A percentile compares a stretch with the other conserved stretches of the same genome.
These are phyloP conservation scores for Drosophila guanche DNA, from an alignment of 1,140 invertebrate genomes.

Conservation along the genomic window DNA sequence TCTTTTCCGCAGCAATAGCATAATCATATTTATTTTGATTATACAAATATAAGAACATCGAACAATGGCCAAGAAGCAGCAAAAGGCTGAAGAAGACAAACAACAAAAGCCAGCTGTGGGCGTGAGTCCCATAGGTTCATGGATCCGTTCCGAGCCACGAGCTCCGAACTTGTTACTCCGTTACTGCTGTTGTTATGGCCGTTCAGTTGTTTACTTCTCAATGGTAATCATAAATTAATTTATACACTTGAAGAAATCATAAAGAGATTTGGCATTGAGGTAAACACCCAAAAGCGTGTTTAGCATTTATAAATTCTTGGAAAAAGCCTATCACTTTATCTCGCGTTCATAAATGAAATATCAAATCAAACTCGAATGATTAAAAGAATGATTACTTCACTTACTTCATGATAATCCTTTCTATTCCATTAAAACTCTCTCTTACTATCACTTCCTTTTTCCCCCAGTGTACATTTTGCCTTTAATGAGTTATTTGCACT, in stretches of 20 bases:
- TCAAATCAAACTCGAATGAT: too few species aligned
- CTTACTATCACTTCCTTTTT: not conserved
- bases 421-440: too few species aligned
- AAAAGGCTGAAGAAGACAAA: not conserved
- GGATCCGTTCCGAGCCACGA: not conserved
- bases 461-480: constrained; percentile 8
- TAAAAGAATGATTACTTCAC: too few species aligned
- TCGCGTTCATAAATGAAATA: not conserved
- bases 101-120: constrained; percentile 30
- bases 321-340: too few species aligned
- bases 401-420: too few species aligned
- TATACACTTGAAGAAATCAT: constrained; percentile 23
- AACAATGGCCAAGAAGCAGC: constrained; percentile 20
- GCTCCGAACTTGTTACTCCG: not conserved
- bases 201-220: constrained; percentile 29
- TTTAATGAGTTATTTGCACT: constrained; percentile 19
- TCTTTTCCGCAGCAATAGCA: constrained; percentile 30
- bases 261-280: not conserved
- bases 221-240: constrained; percentile 38
- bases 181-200: not conserved
- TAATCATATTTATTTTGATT: constrained; percentile 54
- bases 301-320: too few species aligned
- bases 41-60: constrained; percentile 36
- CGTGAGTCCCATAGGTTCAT: constrained; percentile 1
- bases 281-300: not conserved